Base-by-base conservation (phyloP, 2,113 vertebrate species). In the Helogale parvula region DNA sequence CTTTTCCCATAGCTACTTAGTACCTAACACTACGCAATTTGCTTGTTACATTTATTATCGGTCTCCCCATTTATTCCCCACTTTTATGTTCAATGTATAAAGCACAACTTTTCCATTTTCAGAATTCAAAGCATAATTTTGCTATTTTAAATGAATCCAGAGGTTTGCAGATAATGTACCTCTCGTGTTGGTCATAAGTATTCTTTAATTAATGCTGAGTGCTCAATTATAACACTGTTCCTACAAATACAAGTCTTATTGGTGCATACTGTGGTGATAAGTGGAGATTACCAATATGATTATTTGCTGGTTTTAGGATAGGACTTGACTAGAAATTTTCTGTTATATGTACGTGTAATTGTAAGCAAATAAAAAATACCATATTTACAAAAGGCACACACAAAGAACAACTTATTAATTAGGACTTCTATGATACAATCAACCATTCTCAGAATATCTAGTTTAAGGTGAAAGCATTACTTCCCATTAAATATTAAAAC, bases 401-500 rank as follows among this genome's bases (percentile, higher is more conserved):
- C 29, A 95, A 89, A 92, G 87, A 87, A 93, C 29, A 96, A 74
- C 38, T 92, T 38, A 93, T 45, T 89, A 71, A 57, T 27, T 25
- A 88, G 27, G 52, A 72, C 17, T 92, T 72, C 47, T 93, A 72
- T 54, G 25, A 79, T 31, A 88, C 5, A 76, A 87, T 92, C 10
- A 69, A 74, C 89, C 2, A 79, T n/a, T 50, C 41, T 60, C 27
- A 60, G 68, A 93, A 93, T 74, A 97, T 23, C 87, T 47, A 93
- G 27, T 52, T 89, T 94, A 65, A 74, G 31, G 14, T 94, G 63
- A 57, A 76, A 97, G 47, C 50, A 93, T 57, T 60, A 96, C 47
- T 89, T 94, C 35, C n/a, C 54, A 93, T 90, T 93, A 95, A 95
- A 93, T 95, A 93, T 65, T 71, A 72, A 89, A 90, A 84, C 29